A percentile compares a stretch with the other conserved stretches of the same genome.
Evolutionary conservation across 2,888 invertebrate genomes (phyloP).

Genomic region (Falcaria lacertinaria): DNA sequence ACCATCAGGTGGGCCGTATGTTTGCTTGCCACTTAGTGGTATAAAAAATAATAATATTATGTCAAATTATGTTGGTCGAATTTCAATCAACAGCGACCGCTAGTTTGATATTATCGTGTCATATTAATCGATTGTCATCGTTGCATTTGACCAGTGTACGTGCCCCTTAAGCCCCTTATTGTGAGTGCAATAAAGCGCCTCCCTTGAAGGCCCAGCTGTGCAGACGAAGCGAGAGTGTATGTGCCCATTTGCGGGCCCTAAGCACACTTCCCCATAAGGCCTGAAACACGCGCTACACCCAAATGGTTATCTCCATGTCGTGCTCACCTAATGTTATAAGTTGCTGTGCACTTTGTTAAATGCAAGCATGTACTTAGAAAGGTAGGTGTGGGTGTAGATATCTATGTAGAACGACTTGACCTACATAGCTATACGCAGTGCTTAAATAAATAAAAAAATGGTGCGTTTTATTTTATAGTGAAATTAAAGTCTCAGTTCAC

Average conservation of each 20-base stretch:
- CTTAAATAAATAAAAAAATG: too few species aligned
- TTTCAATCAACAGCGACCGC: too few species aligned
- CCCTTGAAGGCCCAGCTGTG: constrained; percentile 53
- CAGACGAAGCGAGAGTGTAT: constrained; percentile 44
- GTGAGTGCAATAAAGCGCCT: constrained; percentile 39
- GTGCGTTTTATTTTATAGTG: too few species aligned
- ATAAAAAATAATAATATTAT: too few species aligned
- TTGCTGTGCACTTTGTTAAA: background rate
- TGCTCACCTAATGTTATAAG: background rate
- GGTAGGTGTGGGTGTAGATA: too few species aligned
- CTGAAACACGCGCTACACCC: constrained; percentile 10
- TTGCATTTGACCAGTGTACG: background rate
- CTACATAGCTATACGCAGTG: too few species aligned
- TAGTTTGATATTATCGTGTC: background rate
- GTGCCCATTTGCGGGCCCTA: constrained; percentile 40
- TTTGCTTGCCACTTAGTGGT: too few species aligned
- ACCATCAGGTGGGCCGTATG: too few species aligned
- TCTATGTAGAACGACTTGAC: too few species aligned
- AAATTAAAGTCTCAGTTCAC: too few species aligned
- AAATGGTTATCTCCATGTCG: background rate
- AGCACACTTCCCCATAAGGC: constrained; percentile 23
- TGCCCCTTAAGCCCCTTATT: background rate
- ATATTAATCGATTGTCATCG: background rate
- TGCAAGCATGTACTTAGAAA: too few species aligned
- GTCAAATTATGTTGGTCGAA: too few species aligned